These are phyloP conservation scores for Bugulina stolonifera DNA, from an alignment of 2,888 invertebrate species.

Conservation along the genomic window DNA sequence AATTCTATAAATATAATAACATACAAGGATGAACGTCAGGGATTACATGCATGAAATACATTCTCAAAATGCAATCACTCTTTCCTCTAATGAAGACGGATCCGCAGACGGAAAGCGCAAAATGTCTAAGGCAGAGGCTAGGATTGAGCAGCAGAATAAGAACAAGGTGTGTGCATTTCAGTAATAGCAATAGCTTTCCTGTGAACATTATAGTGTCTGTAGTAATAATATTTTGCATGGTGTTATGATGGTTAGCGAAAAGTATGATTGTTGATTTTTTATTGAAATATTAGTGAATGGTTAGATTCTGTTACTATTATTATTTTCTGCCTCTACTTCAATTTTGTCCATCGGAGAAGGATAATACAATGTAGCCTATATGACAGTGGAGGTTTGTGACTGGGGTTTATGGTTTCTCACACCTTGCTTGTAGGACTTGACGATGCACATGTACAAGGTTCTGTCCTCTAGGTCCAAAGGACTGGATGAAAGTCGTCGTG, in stretches of 20 bases:
- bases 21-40: constrained; percentile 15
- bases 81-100: constrained; percentile 5
- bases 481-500: neutral
- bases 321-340: too few species aligned
- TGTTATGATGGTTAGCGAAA: too few species aligned
- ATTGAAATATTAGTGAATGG: too few species aligned
- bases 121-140: constrained; percentile 1
- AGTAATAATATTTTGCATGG: too few species aligned
- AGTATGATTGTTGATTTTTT: too few species aligned
- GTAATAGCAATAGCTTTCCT: too few species aligned
- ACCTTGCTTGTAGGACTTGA: constrained; percentile 20
- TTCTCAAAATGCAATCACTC: constrained; percentile 24
- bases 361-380: too few species aligned
- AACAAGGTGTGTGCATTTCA: constrained; percentile 13
- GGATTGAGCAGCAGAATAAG: constrained; percentile 7
- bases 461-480: neutral
- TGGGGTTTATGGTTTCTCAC: too few species aligned
- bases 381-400: too few species aligned
- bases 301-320: too few species aligned
- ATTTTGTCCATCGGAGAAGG: too few species aligned
- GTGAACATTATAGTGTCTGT: too few species aligned
- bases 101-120: neutral
- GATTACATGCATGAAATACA: constrained; percentile 21
- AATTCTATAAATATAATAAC: neutral
- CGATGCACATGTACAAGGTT: constrained; percentile 24